Base-by-base conservation (phyloP, 2,888 invertebrate genomes). In the Acrobasis suavella region DNA sequence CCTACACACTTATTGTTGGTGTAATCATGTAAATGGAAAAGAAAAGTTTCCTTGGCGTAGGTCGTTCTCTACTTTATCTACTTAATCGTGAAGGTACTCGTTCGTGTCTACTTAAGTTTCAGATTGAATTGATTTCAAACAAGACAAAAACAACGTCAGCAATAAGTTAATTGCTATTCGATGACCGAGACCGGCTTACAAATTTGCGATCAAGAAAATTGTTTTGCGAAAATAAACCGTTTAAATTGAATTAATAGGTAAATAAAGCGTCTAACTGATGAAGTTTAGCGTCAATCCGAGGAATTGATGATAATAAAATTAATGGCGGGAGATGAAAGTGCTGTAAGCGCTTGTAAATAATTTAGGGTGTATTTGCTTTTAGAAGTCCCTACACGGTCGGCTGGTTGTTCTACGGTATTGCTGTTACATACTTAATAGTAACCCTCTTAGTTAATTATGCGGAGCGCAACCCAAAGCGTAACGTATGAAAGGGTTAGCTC, bases 401-500 rank as follows among this genome's bases (percentile, higher is more conserved):
- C 74, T 74, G 78, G 81, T 74, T 74, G 81, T 81, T 80, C 73
- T 73, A 67, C 76, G 78, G 81, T 86, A 89, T 89, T 85, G 84
- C 86, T 86, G 82, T 84, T 89, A 87, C 87, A 89, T 89, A 85
- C 86, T 87, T 89, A 86, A 89, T 88, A 85, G 82, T 85, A 85
- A 83, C 85, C 87, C 87, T 86, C 79, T 87, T 89, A 86, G 83
- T 90, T 90, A 90, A 91, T 91, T 90, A 91, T 89, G 85, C 85
- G 86, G 80, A 82, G 82, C 78, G 73, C 79, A 77, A 72, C 73
- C 77, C 73, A 71, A 75, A 74, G 73, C 75, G 73, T 68, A 72
- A 69, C 74, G 72, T 69, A 72, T 71, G 74, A 72, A 83, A 81
- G 85, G 86, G 83, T 83, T 82, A 66, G 71, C 72, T 70, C 74